A percentile compares a stretch with the other conserved stretches of the same genome.
Evolutionary conservation across 2,797 vertebrate species (phyloP).

Genomic region (Manis crassicaudata): DNA sequence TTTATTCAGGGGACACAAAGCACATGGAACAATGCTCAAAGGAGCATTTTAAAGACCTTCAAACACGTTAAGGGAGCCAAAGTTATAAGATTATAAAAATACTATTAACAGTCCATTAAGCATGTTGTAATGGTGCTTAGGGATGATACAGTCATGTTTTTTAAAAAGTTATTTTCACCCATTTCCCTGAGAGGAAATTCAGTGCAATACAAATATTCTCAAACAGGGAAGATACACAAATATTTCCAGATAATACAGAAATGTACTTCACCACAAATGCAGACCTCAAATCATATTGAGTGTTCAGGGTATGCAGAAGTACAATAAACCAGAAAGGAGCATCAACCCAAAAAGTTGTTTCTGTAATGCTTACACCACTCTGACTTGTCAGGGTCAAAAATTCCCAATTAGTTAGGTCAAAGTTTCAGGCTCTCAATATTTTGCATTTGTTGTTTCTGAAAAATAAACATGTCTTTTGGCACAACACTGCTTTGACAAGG

Average conservation of each 20-base stretch:
- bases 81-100: slow-evolving; percentile 79
- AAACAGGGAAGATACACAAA: neutral
- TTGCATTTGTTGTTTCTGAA: neutral
- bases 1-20: slow-evolving; percentile 76
- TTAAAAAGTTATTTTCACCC: slow-evolving; percentile 65
- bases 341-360: neutral
- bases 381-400: neutral
- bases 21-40: slow-evolving; percentile 71
- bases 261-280: neutral
- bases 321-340: neutral
- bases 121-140: slow-evolving; percentile 63
- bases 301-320: neutral
- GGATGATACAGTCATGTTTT: slow-evolving; percentile 60
- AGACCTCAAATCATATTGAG: neutral
- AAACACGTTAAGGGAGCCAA: slow-evolving; percentile 64
- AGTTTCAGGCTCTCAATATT: slow-evolving; percentile 3
- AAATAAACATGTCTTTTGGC: neutral
- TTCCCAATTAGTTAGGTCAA: slow-evolving; percentile 36
- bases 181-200: slow-evolving; percentile 60
- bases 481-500: neutral
- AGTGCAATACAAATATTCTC: slow-evolving; percentile 25
- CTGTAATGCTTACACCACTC: neutral
- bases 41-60: slow-evolving; percentile 73
- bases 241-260: neutral
- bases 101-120: slow-evolving; percentile 76